A percentile compares a stretch with the other conserved stretches of the same genome.
Evolutionary conservation across 1,140 invertebrate genomes (phyloP).

Genomic region (Tribolium castaneum): DNA sequence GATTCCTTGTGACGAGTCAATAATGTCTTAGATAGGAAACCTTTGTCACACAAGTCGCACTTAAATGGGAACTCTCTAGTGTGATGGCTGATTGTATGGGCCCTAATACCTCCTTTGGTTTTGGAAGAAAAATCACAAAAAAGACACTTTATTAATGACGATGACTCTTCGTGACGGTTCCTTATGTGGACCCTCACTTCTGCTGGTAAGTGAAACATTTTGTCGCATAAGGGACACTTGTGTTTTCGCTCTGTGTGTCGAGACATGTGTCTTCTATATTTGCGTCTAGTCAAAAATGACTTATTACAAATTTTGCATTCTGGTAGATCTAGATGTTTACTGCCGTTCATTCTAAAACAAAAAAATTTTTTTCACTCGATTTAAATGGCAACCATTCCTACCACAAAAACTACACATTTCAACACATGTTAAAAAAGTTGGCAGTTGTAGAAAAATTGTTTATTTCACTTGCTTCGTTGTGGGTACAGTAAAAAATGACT

Average conservation of each 20-base stretch:
- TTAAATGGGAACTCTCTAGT: conserved; percentile 80
- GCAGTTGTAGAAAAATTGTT: no score
- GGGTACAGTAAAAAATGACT: no score
- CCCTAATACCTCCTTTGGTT: neutral
- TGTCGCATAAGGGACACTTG: neutral
- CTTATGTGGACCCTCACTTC: no score
- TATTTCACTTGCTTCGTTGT: no score
- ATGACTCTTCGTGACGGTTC: no score
- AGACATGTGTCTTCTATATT: neutral
- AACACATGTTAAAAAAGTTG: no score
- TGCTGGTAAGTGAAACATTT: neutral
- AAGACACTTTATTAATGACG: no score
- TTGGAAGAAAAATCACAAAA: neutral
- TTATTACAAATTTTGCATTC: neutral
- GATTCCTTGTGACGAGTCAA: neutral
- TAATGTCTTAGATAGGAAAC: neutral
- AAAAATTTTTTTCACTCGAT: no score
- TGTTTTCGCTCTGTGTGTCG: neutral
- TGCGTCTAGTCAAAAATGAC: neutral
- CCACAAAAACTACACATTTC: no score
- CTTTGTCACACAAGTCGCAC: conserved; percentile 61
- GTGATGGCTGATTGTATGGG: conserved; percentile 63
- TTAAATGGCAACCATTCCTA: no score
- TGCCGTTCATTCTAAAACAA: no score
- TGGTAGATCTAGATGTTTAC: no score